phyloP scores from a whole-genome alignment of 2,888 invertebrate genomes.

The Atrina japonica region DNA sequence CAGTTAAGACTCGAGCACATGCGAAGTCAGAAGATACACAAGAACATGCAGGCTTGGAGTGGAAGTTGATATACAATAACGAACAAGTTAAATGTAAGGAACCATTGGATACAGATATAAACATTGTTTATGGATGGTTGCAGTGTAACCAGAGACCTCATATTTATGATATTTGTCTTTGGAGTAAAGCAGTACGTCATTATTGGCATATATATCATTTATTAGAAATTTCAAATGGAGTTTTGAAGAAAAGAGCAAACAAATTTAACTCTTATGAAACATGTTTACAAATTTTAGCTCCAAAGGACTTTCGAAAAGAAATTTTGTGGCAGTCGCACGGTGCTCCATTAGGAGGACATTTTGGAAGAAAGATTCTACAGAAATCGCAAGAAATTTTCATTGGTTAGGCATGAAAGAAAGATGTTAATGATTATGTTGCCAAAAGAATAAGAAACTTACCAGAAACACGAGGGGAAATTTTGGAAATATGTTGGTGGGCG shows the following conservation, averaged over 20 bases:
- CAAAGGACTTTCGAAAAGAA: neutral
- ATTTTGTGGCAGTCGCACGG: constrained; percentile 21
- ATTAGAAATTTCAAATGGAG: neutral
- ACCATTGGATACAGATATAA: neutral
- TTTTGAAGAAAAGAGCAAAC: neutral
- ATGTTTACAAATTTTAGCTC: constrained; percentile 4
- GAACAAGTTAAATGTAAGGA: too few relatives aligned
- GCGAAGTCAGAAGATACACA: neutral
- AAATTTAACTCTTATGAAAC: neutral
- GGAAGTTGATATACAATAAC: too few relatives aligned
- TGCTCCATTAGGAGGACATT: constrained; percentile 11
- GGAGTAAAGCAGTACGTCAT: neutral
- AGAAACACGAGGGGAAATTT: constrained; percentile 6
- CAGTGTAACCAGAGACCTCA: neutral
- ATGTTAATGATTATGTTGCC: neutral
- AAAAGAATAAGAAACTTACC: too few relatives aligned
- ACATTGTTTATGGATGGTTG: neutral
- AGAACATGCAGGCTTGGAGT: neutral
- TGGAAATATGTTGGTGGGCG: constrained; percentile 18
- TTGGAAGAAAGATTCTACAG: constrained; percentile 16
- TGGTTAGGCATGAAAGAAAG: constrained; percentile 17
- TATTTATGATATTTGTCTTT: neutral
- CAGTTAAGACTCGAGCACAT: neutral
- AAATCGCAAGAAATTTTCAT: constrained; percentile 15
- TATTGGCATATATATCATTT: constrained; percentile 17